A percentile compares a stretch with the other conserved stretches of the same genome.
Conservation (phyloP, 37 sponge, comb jelly and placozoan genomes). For the Halichondria panicea region DNA sequence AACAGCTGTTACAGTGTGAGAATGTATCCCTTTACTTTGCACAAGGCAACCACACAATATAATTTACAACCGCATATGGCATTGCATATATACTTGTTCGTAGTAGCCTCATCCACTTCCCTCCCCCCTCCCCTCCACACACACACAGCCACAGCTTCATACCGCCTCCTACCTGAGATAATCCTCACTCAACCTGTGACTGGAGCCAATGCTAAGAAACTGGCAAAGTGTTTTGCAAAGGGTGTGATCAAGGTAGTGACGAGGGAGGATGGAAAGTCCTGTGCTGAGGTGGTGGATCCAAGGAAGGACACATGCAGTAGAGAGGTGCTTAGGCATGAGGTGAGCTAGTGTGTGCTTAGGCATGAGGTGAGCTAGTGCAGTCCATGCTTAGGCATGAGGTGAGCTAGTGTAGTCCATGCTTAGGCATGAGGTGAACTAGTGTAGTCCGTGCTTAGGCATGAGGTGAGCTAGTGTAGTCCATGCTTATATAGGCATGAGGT, state of each 20-base stretch:
- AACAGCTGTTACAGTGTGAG: neutral
- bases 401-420: too few species aligned
- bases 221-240: conserved; percentile 87
- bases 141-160: conserved; percentile 81
- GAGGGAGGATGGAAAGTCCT: conserved; percentile 39
- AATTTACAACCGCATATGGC: neutral
- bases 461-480: too few species aligned
- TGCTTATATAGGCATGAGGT: too few species aligned
- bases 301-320: conserved; percentile 90
- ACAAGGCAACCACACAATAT: too few species aligned
- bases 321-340: conserved; percentile 91
- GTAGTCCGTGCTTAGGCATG: too few species aligned
- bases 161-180: conserved; percentile 94
- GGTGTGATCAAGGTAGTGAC: conserved; percentile 85
- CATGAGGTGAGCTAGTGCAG: too few species aligned
- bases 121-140: neutral
- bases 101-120: neutral
- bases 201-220: conserved; percentile 73
- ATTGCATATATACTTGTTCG: neutral
- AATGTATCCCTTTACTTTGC: neutral
- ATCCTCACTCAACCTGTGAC: conserved; percentile 64
- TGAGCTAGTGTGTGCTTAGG: too few species aligned
- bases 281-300: conserved; percentile 71
- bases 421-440: too few species aligned
- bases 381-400: too few species aligned